Conservation (phyloP, 2,797 vertebrate genomes). For the Chlorospingus semifuscus region DNA sequence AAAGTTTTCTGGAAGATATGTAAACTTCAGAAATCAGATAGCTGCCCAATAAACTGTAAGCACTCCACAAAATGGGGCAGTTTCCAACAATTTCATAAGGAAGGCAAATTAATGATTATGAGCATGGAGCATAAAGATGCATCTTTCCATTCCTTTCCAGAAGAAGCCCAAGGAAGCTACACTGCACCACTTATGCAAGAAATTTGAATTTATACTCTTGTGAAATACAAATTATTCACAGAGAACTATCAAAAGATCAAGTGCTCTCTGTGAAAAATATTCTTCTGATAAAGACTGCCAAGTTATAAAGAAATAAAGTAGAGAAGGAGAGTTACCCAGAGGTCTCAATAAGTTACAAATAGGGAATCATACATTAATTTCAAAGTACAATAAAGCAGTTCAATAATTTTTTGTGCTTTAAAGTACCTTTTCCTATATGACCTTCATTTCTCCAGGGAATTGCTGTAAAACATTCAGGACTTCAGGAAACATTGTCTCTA, state of each 20-base stretch:
- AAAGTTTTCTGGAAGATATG: background rate
- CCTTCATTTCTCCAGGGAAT: background rate
- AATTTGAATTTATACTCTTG: background rate
- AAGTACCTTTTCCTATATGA: background rate
- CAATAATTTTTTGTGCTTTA: background rate
- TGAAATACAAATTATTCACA: background rate
- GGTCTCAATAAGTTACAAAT: background rate
- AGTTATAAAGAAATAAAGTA: background rate
- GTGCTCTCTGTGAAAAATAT: background rate
- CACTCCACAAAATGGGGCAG: background rate
- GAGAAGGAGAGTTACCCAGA: background rate
- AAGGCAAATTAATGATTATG: background rate
- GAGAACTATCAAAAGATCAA: background rate
- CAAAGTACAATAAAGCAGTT: background rate
- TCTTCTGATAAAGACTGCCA: background rate
- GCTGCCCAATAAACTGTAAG: background rate
- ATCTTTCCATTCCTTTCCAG: background rate
- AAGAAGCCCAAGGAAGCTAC: background rate
- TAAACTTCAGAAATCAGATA: background rate
- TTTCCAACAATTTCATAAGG: background rate
- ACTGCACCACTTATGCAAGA: background rate
- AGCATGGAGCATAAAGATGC: background rate
- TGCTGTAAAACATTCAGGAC: background rate
- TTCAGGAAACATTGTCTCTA: background rate
- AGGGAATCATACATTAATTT: background rate